Conservation (phyloP, 1,140 invertebrate species). For the Scaptodrosophila lebanonensis region DNA sequence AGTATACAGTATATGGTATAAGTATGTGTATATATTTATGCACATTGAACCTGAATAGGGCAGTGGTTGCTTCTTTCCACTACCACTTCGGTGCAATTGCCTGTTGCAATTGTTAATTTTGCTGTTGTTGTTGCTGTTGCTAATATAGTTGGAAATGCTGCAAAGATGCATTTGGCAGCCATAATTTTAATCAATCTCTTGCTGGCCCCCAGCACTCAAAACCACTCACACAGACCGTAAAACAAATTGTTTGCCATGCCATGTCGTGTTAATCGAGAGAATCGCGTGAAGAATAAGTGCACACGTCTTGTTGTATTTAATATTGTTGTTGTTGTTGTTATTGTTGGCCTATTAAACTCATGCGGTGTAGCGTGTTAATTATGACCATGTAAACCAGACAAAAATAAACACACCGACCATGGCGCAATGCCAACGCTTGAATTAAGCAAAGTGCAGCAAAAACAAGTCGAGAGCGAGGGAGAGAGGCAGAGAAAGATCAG, state of each 20-base stretch:
- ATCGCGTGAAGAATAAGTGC: conserved; percentile 33
- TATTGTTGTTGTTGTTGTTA: no score
- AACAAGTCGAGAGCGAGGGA: conserved; percentile 12
- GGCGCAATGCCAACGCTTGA: conserved; percentile 46
- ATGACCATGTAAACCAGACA: conserved; percentile 44
- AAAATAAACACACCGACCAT: conserved; percentile 28
- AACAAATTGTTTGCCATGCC: conserved; percentile 20
- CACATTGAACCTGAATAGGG: no score
- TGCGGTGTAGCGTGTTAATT: conserved; percentile 42
- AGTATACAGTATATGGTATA: no score
- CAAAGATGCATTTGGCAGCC: conserved; percentile 35
- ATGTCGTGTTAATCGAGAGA: conserved; percentile 14
- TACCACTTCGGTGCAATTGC: no score
- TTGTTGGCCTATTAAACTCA: conserved; percentile 46
- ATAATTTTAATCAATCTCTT: conserved; percentile 38
- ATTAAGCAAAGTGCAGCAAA: conserved; percentile 12
- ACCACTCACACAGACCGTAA: conserved; percentile 1
- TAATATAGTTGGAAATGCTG: conserved; percentile 4
- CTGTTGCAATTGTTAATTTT: no score
- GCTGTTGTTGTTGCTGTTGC: no score
- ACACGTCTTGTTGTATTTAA: no score
- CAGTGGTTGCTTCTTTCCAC: conserved; percentile 40
- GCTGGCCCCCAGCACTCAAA: no score
- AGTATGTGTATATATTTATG: no score
- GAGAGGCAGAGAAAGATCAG: no score